A percentile compares a stretch with the other conserved stretches of the same genome.
Conservation (phyloP, 2,797 vertebrate species). For the Cossypha niveicapilla region DNA sequence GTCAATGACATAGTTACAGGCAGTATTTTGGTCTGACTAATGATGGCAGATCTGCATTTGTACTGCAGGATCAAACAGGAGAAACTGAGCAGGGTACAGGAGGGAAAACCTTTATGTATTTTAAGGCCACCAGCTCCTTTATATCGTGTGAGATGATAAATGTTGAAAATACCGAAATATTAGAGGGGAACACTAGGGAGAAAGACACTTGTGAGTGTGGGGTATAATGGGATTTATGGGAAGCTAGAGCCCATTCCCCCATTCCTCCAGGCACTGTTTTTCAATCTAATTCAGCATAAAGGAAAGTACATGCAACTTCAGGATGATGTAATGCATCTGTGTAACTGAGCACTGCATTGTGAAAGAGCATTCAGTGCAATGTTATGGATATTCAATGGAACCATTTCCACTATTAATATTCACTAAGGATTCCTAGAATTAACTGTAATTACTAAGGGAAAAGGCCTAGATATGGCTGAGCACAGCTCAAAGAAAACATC, state of each 20-base stretch:
- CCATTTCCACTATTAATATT: conserved; percentile 51
- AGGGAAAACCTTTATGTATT: neutral
- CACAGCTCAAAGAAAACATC: conserved; percentile 50
- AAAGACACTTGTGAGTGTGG: neutral
- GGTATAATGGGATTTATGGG: neutral
- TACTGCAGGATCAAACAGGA: neutral
- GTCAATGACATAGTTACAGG: neutral
- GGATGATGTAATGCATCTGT: conserved; percentile 36
- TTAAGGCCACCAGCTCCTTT: neutral
- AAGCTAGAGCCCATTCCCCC: neutral
- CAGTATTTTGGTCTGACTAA: neutral
- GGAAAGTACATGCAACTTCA: conserved; percentile 13
- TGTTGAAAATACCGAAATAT: neutral
- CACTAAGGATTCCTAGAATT: conserved; percentile 56
- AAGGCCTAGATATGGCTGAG: conserved; percentile 6
- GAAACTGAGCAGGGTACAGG: neutral
- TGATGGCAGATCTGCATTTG: neutral
- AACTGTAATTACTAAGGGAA: conserved; percentile 47
- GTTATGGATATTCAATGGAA: conserved; percentile 33
- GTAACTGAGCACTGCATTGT: neutral
- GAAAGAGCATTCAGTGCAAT: neutral
- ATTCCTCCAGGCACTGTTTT: neutral
- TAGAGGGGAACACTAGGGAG: neutral
- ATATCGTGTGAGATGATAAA: neutral
- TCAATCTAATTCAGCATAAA: conserved; percentile 24